Evolutionary conservation across 2,888 invertebrate genomes (phyloP).

Genomic region (Noctua janthe): DNA sequence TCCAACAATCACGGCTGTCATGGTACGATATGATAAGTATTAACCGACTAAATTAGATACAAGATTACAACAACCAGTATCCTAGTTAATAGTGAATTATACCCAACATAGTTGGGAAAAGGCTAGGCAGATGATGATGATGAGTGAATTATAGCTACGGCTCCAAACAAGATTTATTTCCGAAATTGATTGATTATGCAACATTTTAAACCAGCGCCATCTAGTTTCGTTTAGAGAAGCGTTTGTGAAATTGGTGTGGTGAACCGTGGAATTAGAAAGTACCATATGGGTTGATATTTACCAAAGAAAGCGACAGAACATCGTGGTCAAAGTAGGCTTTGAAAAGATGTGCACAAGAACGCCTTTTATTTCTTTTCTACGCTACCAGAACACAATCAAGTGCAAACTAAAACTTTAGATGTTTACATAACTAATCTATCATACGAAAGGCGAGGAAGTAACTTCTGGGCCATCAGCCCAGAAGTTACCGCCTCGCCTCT

Average conservation of each 20-base stretch:
- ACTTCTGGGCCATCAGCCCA: too few relatives aligned
- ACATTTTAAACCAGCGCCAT: slow-evolving; percentile 28
- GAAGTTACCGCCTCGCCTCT: too few relatives aligned
- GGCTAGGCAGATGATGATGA: too few relatives aligned
- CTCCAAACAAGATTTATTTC: neutral
- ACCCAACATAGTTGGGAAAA: neutral
- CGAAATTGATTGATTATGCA: neutral
- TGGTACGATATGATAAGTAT: neutral
- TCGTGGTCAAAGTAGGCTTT: neutral
- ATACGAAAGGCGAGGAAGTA: too few relatives aligned
- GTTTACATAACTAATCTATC: too few relatives aligned
- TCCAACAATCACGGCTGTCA: neutral
- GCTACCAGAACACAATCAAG: neutral
- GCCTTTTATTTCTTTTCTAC: neutral
- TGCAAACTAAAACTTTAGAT: neutral
- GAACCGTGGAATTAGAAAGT: neutral
- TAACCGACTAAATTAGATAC: neutral
- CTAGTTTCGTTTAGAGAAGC: slow-evolving; percentile 1
- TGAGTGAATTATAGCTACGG: neutral
- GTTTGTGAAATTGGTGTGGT: neutral
- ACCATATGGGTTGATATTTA: neutral
- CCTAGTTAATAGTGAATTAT: neutral
- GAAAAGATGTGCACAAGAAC: neutral
- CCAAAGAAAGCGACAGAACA: neutral
- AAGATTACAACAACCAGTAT: neutral